Percentiles rank a stretch among this genome's conserved stretches.
These are phyloP conservation scores for Bos indicus DNA, from an alignment of 2,113 vertebrate genomes.

Conservation along the genomic window DNA sequence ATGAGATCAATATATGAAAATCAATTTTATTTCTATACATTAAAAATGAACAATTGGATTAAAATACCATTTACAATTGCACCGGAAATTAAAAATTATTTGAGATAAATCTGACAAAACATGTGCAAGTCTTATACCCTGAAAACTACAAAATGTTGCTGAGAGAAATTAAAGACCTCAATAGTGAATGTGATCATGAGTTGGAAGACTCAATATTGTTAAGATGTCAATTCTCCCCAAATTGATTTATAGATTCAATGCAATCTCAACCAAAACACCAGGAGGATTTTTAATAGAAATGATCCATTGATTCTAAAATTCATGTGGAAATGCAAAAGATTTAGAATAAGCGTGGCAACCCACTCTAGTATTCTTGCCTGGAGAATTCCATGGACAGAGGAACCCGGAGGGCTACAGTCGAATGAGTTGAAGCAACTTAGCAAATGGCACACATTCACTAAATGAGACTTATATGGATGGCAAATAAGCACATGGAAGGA, in stretches of 20 bases:
- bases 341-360: not conserved
- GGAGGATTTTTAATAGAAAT: not conserved
- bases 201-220: not conserved
- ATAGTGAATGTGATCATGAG: not conserved
- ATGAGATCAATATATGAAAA: not conserved
- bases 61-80: not conserved
- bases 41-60: not conserved
- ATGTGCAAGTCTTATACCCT: not conserved
- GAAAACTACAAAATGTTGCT: not conserved
- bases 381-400: not conserved
- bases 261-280: not conserved
- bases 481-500: not conserved
- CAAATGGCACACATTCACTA: not conserved
- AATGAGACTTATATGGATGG: not conserved
- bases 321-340: not conserved
- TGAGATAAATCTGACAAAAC: not conserved
- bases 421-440: not conserved
- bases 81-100: not conserved
- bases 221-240: not conserved
- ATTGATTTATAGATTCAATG: not conserved
- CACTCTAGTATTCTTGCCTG: not conserved
- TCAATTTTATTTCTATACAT: not conserved
- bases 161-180: not conserved
- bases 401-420: not conserved
- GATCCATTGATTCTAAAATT: not conserved